phyloP scores from a whole-genome alignment of 2,797 vertebrate species.

The Emydoidea blandingii region DNA sequence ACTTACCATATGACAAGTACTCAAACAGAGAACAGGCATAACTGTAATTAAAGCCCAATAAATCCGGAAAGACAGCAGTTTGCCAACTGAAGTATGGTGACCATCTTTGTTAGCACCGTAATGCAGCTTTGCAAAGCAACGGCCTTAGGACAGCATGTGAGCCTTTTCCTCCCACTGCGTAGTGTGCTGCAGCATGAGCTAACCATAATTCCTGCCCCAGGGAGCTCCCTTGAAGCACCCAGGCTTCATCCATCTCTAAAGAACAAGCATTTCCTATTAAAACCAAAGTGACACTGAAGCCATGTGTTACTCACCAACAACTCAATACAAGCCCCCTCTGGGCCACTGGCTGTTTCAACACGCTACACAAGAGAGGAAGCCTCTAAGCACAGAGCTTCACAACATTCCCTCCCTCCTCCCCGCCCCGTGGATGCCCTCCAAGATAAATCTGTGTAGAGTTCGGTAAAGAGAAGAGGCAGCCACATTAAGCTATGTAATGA shows the following conservation, averaged over 20 bases:
- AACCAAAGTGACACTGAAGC: slow-evolving; percentile 21
- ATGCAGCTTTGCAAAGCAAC: background rate
- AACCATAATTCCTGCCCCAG: background rate
- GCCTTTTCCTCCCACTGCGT: accelerated
- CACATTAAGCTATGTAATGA: slow-evolving; percentile 18
- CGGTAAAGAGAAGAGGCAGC: slow-evolving; percentile 25
- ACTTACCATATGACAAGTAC: background rate
- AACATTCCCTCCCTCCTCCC: background rate
- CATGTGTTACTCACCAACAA: background rate
- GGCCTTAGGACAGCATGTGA: background rate
- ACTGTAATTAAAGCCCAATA: background rate
- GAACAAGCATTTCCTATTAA: background rate
- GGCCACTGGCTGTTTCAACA: background rate
- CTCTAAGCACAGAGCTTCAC: background rate
- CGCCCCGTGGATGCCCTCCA: background rate
- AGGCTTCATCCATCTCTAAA: background rate
- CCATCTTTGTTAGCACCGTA: background rate
- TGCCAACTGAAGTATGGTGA: background rate
- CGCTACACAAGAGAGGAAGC: background rate
- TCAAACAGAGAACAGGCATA: background rate
- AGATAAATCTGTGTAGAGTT: slow-evolving; percentile 25
- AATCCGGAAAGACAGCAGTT: background rate
- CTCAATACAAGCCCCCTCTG: background rate
- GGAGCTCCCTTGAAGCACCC: background rate
- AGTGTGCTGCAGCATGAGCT: background rate